Conservation (phyloP, 2,797 vertebrate genomes). For the Xiphophorus birchmanni region DNA sequence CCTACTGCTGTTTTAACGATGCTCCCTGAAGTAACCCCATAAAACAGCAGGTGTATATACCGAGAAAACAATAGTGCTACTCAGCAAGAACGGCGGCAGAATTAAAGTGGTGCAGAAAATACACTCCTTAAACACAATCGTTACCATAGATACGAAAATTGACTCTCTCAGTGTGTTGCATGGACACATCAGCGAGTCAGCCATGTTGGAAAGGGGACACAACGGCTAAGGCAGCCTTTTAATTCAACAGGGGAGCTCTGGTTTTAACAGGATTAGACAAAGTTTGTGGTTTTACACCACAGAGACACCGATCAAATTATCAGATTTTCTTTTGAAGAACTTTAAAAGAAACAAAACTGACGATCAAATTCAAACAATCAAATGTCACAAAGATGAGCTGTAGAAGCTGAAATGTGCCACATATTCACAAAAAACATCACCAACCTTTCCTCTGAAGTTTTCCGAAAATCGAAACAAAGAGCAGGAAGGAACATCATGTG, state of each 20-base stretch:
- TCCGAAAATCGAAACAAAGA: background rate
- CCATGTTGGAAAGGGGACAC: constrained; percentile 1
- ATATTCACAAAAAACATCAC: background rate
- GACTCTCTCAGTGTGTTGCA: background rate
- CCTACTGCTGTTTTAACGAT: background rate
- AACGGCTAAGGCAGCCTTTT: background rate
- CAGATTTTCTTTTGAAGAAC: background rate
- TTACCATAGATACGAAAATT: constrained; percentile 3
- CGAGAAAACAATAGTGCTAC: background rate
- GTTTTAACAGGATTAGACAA: background rate
- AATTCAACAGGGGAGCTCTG: background rate
- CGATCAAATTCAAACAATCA: background rate
- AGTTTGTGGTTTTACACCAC: background rate
- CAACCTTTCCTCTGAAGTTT: background rate
- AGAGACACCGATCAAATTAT: background rate
- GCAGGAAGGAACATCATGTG: background rate
- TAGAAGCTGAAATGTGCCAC: background rate
- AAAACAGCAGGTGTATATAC: constrained; percentile 7
- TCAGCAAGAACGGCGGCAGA: background rate
- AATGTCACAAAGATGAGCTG: background rate
- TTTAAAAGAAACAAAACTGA: background rate
- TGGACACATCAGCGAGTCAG: background rate
- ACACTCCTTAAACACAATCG: background rate
- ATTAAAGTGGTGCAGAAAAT: constrained; percentile 4
- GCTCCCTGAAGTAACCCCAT: constrained; percentile 9